phyloP scores from a whole-genome alignment of 2,113 vertebrate genomes.

The Conger conger region DNA sequence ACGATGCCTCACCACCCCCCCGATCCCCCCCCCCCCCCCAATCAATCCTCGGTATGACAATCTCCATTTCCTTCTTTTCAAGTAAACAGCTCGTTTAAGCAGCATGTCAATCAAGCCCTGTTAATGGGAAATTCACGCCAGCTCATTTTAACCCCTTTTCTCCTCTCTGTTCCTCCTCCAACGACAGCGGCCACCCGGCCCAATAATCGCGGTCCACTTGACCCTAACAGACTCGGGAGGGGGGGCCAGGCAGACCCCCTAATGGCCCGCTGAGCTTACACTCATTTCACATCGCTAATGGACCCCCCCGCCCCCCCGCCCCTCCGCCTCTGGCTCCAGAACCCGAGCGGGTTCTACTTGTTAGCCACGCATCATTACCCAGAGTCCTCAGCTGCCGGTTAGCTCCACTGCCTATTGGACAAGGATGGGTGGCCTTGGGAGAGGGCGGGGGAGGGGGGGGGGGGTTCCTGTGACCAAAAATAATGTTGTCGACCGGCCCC shows the following conservation, averaged over 20 bases:
- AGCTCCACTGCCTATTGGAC: too few relatives aligned
- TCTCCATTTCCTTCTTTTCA: not conserved
- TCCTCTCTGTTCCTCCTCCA: not conserved
- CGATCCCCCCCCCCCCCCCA: not conserved
- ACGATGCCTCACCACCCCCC: not conserved
- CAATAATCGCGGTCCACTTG: constrained; percentile 27
- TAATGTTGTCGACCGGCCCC: too few relatives aligned
- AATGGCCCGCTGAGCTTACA: constrained; percentile 31
- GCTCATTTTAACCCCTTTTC: constrained; percentile 4
- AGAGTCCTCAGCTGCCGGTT: not conserved
- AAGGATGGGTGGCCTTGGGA: too few relatives aligned
- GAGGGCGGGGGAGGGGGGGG: too few relatives aligned
- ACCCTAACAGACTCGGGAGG: not conserved
- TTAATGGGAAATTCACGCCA: constrained; percentile 42
- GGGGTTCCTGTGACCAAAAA: too few relatives aligned
- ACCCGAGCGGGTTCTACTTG: not conserved
- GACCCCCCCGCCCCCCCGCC: not conserved
- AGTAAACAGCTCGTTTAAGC: constrained; percentile 24
- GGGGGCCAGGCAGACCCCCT: constrained; percentile 9
- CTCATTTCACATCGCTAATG: constrained; percentile 25
- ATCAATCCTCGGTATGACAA: not conserved
- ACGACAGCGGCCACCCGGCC: not conserved
- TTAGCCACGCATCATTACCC: constrained; percentile 21
- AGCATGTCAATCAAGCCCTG: constrained; percentile 30
- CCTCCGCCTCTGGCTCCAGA: not conserved